phyloP scores from a whole-genome alignment of 2,888 invertebrate species.

The Brachypalpus laphriformis region DNA sequence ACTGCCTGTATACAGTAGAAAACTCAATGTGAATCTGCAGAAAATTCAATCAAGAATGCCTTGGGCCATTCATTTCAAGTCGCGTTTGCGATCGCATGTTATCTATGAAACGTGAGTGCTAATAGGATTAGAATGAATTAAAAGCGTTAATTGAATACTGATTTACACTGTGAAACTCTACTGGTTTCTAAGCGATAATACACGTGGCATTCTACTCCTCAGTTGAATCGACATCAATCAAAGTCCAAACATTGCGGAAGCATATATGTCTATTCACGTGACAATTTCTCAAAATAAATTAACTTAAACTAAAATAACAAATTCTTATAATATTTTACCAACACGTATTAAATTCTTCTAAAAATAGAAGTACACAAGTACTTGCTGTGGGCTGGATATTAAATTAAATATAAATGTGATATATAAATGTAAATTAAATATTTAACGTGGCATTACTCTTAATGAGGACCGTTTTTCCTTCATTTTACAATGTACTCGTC shows the following conservation, averaged over 20 bases:
- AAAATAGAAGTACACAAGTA: too few species aligned
- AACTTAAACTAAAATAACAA: background rate
- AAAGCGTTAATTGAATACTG: slow-evolving; percentile 15
- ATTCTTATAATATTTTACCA: background rate
- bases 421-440: too few species aligned
- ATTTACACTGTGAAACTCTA: background rate
- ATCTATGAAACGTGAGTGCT: background rate
- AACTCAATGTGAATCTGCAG: too few species aligned
- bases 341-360: too few species aligned
- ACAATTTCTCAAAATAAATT: background rate
- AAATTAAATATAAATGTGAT: too few species aligned
- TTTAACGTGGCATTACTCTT: too few species aligned
- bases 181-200: background rate
- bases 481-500: background rate
- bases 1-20: too few species aligned
- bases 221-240: background rate
- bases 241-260: background rate
- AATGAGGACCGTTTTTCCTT: too few species aligned
- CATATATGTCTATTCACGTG: background rate
- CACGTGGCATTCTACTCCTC: background rate
- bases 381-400: too few species aligned
- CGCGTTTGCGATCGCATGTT: background rate
- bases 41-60: too few species aligned
- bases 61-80: background rate
- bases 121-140: slow-evolving; percentile 22